phyloP scores from a whole-genome alignment of 2,113 vertebrate species.

The Siniperca chuatsi region DNA sequence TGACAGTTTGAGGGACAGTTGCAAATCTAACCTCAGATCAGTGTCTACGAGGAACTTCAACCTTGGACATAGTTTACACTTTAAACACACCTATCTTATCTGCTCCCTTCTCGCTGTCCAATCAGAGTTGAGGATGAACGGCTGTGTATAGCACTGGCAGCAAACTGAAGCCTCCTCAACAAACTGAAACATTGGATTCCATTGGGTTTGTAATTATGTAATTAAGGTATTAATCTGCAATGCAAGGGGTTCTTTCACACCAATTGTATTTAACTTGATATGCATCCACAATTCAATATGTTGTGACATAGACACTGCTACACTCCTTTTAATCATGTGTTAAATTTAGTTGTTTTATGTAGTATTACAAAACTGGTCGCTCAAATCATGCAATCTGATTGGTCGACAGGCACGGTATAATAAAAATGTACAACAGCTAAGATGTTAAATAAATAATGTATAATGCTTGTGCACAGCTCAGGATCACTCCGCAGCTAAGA shows the following conservation, averaged over 20 bases:
- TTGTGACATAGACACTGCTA: neutral
- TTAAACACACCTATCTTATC: constrained; percentile 64
- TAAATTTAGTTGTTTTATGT: neutral
- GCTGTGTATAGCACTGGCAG: neutral
- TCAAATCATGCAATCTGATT: neutral
- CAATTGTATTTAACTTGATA: no score
- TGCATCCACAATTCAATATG: neutral
- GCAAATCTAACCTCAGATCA: constrained; percentile 46
- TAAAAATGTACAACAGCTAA: neutral
- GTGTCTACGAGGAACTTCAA: constrained; percentile 47
- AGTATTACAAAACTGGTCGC: neutral
- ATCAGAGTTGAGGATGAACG: constrained; percentile 42
- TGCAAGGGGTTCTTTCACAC: neutral
- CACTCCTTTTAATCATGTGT: neutral
- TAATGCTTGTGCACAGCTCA: neutral
- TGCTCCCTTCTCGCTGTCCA: constrained; percentile 45
- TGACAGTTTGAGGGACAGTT: constrained; percentile 21
- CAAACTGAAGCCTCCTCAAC: constrained; percentile 16
- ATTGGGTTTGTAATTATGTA: neutral
- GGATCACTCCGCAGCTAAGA: no score
- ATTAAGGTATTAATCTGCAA: neutral
- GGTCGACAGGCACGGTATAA: neutral
- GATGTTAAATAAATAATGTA: no score
- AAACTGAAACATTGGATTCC: neutral
- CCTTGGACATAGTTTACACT: constrained; percentile 64